Percentiles rank a stretch among this genome's conserved stretches.
Evolutionary conservation across 2,888 invertebrate genomes (phyloP).

Genomic region (Phengaris alcon): DNA sequence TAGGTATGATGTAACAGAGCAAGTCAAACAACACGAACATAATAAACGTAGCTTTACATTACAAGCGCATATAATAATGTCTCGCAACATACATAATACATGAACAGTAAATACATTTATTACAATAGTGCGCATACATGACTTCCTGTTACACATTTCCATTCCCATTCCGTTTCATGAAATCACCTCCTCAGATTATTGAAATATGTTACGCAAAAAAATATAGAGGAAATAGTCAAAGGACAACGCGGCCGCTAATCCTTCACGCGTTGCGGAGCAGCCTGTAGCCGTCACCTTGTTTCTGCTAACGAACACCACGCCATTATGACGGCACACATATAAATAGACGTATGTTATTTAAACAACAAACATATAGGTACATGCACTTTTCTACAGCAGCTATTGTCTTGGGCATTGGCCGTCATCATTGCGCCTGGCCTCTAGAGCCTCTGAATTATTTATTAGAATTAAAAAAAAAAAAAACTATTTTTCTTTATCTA

Average conservation of each 20-base stretch:
- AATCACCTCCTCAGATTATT: too few species aligned
- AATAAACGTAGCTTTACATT: too few species aligned
- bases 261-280: not conserved
- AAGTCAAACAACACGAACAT: too few species aligned
- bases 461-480: not conserved
- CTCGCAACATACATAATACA: too few species aligned
- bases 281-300: slow-evolving; percentile 13
- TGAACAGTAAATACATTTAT: too few species aligned
- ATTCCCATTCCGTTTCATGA: too few species aligned
- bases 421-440: not conserved
- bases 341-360: slow-evolving; percentile 24
- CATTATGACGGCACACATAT: slow-evolving; percentile 21
- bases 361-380: slow-evolving; percentile 8
- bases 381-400: not conserved
- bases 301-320: slow-evolving; percentile 17
- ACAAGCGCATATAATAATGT: too few species aligned
- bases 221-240: not conserved
- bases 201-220: too few species aligned
- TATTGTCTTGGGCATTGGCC: not conserved
- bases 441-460: not conserved
- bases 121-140: too few species aligned
- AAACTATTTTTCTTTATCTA: not conserved
- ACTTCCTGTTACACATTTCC: too few species aligned
- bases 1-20: too few species aligned
- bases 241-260: not conserved